Conservation (phyloP, 2,113 vertebrate species). For the Morphnarchus princeps region DNA sequence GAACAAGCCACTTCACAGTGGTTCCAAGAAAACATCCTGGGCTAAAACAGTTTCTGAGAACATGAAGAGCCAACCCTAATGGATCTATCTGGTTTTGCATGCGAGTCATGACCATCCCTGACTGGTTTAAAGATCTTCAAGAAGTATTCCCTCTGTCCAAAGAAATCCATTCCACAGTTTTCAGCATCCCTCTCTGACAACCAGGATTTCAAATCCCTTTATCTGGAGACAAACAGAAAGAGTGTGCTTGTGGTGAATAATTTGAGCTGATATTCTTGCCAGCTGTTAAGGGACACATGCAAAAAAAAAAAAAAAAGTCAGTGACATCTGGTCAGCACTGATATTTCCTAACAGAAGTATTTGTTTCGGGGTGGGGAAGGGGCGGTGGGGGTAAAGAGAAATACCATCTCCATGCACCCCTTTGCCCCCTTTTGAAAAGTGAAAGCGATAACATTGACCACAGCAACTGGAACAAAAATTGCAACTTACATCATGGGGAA, state of each 20-base stretch:
- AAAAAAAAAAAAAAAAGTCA: conserved; percentile 17
- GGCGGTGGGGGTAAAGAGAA: conserved; percentile 1
- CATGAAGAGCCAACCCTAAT: neutral
- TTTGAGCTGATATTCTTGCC: conserved; percentile 68
- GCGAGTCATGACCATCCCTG: neutral
- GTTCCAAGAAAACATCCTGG: neutral
- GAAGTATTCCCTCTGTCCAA: conserved; percentile 11
- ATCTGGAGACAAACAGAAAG: conserved; percentile 73
- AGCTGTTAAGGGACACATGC: conserved; percentile 71
- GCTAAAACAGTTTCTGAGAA: neutral
- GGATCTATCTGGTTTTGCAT: neutral
- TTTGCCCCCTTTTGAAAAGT: conserved; percentile 51
- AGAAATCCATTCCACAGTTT: conserved; percentile 71
- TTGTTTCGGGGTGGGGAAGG: conserved; percentile 12
- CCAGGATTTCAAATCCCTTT: conserved; percentile 68
- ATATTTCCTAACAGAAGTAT: conserved; percentile 58
- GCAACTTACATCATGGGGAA: conserved; percentile 27
- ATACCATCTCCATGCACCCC: neutral
- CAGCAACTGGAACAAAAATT: conserved; percentile 45
- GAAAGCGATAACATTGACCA: conserved; percentile 47
- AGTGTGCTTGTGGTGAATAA: conserved; percentile 62
- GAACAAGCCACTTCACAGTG: neutral
- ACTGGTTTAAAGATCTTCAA: neutral
- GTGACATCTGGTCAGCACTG: conserved; percentile 69
- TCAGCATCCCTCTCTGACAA: conserved; percentile 53